Evolutionary conservation across 2,113 vertebrate genomes (phyloP).

Genomic region (Octodon degus): DNA sequence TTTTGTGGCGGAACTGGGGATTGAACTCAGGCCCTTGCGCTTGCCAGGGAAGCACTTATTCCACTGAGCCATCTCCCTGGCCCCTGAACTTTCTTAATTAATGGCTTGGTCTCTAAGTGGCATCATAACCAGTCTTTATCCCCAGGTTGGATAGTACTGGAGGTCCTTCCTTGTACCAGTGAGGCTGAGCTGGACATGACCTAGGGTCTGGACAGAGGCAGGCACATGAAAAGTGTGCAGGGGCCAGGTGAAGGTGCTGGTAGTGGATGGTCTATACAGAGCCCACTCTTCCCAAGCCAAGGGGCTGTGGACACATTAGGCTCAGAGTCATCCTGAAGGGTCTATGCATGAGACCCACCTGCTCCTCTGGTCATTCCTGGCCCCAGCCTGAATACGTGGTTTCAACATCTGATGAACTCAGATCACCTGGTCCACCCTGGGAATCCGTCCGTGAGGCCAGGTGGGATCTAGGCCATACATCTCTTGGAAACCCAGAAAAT

Average conservation of each 20-base stretch:
- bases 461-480: neutral
- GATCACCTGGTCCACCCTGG: neutral
- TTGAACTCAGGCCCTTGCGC: no score
- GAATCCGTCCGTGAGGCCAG: no score
- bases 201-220: neutral
- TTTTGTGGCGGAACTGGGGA: no score
- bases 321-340: neutral
- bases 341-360: rapidly evolving
- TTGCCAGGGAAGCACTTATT: no score
- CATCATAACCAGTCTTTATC: neutral
- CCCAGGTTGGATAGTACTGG: neutral
- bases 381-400: neutral
- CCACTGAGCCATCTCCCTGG: no score
- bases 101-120: neutral
- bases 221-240: neutral
- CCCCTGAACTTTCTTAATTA: neutral
- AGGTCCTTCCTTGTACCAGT: neutral
- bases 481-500: neutral
- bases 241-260: neutral
- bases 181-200: neutral
- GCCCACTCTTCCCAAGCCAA: neutral
- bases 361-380: neutral
- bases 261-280: neutral
- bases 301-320: neutral
- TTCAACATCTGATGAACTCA: neutral